A percentile compares a stretch with the other conserved stretches of the same genome.
phyloP scores from a whole-genome alignment of 2,888 invertebrate species.

The Mermis nigrescens region DNA sequence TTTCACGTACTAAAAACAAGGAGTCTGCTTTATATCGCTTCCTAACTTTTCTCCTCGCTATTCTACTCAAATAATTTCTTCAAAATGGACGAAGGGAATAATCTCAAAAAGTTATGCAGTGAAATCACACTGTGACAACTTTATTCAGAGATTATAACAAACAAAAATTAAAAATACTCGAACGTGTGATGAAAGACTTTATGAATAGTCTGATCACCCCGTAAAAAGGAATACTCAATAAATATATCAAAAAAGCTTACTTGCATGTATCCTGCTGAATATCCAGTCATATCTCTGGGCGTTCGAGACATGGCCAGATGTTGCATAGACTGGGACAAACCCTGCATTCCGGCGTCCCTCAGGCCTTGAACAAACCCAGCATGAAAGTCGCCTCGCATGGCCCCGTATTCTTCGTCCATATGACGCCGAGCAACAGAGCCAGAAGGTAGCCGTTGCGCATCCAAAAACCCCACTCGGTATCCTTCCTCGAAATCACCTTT shows the following conservation, averaged over 20 bases:
- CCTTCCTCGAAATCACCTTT: conserved; percentile 30
- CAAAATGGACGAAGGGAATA: too few relatives aligned
- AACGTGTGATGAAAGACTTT: too few relatives aligned
- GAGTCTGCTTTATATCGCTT: too few relatives aligned
- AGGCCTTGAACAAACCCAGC: conserved; percentile 28
- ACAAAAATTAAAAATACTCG: too few relatives aligned
- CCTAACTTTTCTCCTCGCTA: too few relatives aligned
- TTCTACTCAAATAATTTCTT: too few relatives aligned
- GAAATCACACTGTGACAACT: too few relatives aligned
- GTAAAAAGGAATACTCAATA: too few relatives aligned
- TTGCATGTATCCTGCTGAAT: conserved; percentile 32
- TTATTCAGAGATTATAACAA: too few relatives aligned
- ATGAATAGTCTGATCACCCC: too few relatives aligned
- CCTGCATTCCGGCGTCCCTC: conserved; percentile 28
- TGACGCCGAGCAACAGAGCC: conserved; percentile 20
- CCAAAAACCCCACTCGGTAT: conserved; percentile 30
- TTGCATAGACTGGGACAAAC: conserved; percentile 30
- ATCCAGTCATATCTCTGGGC: conserved; percentile 19
- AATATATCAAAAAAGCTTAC: conserved; percentile 19
- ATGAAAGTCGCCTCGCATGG: conserved; percentile 24
- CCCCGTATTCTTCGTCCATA: conserved; percentile 26
- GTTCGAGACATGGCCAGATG: conserved; percentile 24
- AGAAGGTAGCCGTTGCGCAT: conserved; percentile 24
- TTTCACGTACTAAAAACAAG: too few relatives aligned
- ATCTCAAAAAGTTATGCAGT: too few relatives aligned